Conservation (phyloP, 2,797 vertebrate genomes). For the Menidia menidia region DNA sequence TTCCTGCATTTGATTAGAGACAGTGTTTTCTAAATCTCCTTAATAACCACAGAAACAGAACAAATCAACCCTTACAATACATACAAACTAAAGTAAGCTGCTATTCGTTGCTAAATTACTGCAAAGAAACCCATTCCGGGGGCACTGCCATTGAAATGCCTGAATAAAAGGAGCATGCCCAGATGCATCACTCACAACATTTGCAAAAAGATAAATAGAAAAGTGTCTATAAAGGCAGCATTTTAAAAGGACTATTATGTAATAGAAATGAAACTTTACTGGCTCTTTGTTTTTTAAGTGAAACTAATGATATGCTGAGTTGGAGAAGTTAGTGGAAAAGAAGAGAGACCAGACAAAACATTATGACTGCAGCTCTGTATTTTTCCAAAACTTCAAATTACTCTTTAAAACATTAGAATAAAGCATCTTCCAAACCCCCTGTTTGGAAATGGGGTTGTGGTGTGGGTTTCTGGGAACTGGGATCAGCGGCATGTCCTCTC, state of each 20-base stretch:
- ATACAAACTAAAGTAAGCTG: too few species aligned
- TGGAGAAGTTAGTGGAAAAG: not conserved
- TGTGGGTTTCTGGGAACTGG: slow-evolving; percentile 64
- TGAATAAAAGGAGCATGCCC: too few species aligned
- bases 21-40: too few species aligned
- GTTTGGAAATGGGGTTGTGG: slow-evolving; percentile 58
- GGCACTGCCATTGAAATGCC: too few species aligned
- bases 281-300: not conserved
- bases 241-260: not conserved
- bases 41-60: too few species aligned
- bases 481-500: slow-evolving; percentile 40
- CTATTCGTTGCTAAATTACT: not conserved
- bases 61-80: too few species aligned
- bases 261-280: not conserved
- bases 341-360: not conserved
- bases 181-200: not conserved
- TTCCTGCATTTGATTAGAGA: too few species aligned
- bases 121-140: too few species aligned
- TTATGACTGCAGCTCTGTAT: slow-evolving; percentile 12
- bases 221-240: not conserved
- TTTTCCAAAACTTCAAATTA: slow-evolving; percentile 22
- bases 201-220: not conserved
- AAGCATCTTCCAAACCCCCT: slow-evolving; percentile 45
- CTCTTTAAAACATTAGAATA: slow-evolving; percentile 29
- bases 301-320: slow-evolving; percentile 3